phyloP scores from a whole-genome alignment of 1,140 invertebrate species.

The Drosophila nigrodunni region DNA sequence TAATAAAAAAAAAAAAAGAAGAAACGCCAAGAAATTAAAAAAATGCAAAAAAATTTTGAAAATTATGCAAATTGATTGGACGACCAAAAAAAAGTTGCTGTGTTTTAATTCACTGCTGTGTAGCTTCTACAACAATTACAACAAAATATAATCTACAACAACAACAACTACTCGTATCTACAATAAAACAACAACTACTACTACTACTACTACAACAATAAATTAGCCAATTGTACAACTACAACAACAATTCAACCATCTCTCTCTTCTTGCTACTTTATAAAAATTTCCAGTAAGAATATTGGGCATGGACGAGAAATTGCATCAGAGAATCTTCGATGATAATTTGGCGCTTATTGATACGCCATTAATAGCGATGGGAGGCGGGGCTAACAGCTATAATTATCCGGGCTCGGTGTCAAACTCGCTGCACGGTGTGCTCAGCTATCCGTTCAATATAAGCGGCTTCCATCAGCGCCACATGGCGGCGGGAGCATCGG shows the following conservation, averaged over 20 bases:
- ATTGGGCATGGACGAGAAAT: slow-evolving; percentile 85
- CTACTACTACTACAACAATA: slow-evolving; percentile 3
- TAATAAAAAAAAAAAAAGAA: slow-evolving; percentile 45
- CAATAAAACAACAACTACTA: slow-evolving; percentile 43
- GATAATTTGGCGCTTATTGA: slow-evolving; percentile 84
- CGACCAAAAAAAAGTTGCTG: slow-evolving; percentile 44
- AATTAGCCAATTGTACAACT: slow-evolving; percentile 43
- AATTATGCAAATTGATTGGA: slow-evolving; percentile 68
- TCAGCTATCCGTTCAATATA: slow-evolving; percentile 84
- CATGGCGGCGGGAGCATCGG: slow-evolving; percentile 65
- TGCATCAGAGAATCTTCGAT: slow-evolving; percentile 84
- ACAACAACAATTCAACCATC: slow-evolving; percentile 71
- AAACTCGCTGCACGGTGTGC: slow-evolving; percentile 72
- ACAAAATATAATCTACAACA: slow-evolving; percentile 42
- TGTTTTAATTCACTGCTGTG: slow-evolving; percentile 53
- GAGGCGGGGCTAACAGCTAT: slow-evolving; percentile 67
- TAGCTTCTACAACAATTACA: slow-evolving; percentile 57
- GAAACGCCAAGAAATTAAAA: slow-evolving; percentile 43
- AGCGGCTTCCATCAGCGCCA: slow-evolving; percentile 83
- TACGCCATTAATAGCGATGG: slow-evolving; percentile 81
- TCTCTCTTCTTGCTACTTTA: slow-evolving; percentile 68
- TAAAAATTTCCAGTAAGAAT: slow-evolving; percentile 82
- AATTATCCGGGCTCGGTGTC: slow-evolving; percentile 78
- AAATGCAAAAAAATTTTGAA: slow-evolving; percentile 18
- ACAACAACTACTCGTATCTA: slow-evolving; percentile 63